These are phyloP conservation scores for Acheta domesticus DNA, from an alignment of 2,888 invertebrate genomes.

Conservation along the genomic window DNA sequence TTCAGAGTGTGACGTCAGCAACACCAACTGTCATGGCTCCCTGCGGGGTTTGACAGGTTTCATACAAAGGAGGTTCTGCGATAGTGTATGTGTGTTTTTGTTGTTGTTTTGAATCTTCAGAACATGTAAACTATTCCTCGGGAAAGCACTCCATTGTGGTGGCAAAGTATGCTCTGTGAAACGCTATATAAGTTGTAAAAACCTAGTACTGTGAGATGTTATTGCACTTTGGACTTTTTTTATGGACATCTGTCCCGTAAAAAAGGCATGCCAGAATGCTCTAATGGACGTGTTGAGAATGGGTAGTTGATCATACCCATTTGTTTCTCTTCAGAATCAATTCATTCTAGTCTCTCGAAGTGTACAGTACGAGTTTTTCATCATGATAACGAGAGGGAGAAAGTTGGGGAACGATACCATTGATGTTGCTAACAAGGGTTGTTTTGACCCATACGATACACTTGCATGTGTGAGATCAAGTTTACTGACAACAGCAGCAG, in stretches of 20 bases:
- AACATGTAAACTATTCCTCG: no score
- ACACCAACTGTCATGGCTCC: neutral
- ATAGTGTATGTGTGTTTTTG: no score
- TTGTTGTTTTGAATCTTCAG: no score
- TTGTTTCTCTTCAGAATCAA: no score
- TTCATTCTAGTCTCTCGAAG: neutral
- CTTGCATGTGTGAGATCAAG: conserved; percentile 51
- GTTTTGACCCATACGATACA: conserved; percentile 48
- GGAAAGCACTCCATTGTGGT: no score
- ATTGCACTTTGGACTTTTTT: conserved; percentile 9
- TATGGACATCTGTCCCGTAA: neutral
- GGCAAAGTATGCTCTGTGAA: no score
- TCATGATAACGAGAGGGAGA: conserved; percentile 40
- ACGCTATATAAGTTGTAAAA: no score
- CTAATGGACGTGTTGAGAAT: neutral
- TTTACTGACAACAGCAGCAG: conserved; percentile 47
- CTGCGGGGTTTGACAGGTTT: neutral
- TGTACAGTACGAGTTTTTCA: conserved; percentile 19
- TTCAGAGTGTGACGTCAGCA: neutral
- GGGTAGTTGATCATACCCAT: neutral
- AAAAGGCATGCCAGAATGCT: neutral
- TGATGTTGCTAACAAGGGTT: conserved; percentile 49
- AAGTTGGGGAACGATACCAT: conserved; percentile 47
- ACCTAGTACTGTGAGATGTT: neutral
- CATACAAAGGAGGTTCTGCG: no score